These are phyloP conservation scores for Aphelocoma coerulescens DNA, from an alignment of 2,113 vertebrate species.

Conservation along the genomic window DNA sequence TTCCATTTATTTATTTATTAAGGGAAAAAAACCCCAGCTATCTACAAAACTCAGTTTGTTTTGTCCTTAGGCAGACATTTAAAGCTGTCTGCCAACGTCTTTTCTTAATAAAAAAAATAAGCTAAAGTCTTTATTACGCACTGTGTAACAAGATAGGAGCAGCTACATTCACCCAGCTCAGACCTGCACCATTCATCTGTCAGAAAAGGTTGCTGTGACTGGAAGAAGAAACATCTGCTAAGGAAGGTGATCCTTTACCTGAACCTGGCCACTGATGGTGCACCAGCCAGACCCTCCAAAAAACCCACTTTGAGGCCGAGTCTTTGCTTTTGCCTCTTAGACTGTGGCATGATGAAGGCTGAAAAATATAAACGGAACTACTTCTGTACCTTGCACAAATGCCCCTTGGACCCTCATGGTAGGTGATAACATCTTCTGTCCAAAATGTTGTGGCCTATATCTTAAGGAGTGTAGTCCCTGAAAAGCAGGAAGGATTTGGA, in stretches of 20 bases:
- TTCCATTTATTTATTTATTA: constrained; percentile 69
- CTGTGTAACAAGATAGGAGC: constrained; percentile 4
- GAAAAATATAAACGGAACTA: not conserved
- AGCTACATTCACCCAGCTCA: not conserved
- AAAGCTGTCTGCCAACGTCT: constrained; percentile 57
- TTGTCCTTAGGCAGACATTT: constrained; percentile 69
- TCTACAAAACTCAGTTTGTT: constrained; percentile 61
- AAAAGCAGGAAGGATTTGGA: not conserved
- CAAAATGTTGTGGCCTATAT: not conserved
- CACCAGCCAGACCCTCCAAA: not conserved
- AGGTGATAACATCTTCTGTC: not conserved
- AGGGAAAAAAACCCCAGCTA: constrained; percentile 40
- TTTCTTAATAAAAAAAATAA: constrained; percentile 58
- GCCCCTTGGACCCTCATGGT: rapidly evolving
- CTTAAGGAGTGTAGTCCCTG: not conserved
- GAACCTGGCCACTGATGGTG: not conserved
- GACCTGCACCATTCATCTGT: not conserved
- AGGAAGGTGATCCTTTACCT: not conserved
- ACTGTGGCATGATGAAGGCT: not conserved
- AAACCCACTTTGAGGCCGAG: not conserved
- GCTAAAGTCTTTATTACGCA: constrained; percentile 60
- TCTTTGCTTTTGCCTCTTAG: not conserved
- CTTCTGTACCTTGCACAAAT: not conserved
- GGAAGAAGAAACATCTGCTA: not conserved
- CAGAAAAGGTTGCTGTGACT: not conserved